These are phyloP conservation scores for Phalanger gymnotis DNA, from an alignment of 2,797 vertebrate genomes.

Conservation along the genomic window DNA sequence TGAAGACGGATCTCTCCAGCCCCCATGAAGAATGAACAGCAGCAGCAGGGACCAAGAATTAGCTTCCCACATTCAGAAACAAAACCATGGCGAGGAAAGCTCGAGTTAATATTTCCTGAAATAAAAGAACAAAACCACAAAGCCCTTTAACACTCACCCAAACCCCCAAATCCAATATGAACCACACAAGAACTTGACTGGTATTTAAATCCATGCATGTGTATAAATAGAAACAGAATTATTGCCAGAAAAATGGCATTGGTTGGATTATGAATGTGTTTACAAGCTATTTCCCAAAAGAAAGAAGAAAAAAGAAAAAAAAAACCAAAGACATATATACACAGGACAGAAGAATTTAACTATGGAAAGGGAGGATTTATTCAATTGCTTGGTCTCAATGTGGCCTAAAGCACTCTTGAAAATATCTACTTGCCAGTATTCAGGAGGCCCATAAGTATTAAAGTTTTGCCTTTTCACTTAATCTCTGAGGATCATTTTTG, in stretches of 20 bases:
- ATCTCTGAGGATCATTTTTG: background rate
- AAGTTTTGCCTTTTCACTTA: background rate
- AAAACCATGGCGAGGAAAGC: slow-evolving; percentile 54
- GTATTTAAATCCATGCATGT: slow-evolving; percentile 34
- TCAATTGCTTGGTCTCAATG: background rate
- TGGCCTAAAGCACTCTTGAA: background rate
- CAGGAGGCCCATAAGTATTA: background rate
- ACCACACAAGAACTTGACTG: slow-evolving; percentile 59
- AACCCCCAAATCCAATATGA: slow-evolving; percentile 50
- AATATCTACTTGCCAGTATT: slow-evolving; percentile 4
- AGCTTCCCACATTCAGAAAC: slow-evolving; percentile 28
- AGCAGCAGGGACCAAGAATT: slow-evolving; percentile 9
- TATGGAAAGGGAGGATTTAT: background rate
- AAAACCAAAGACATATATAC: background rate
- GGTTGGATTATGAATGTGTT: slow-evolving; percentile 14
- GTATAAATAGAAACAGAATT: slow-evolving; percentile 69
- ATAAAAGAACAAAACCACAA: slow-evolving; percentile 74
- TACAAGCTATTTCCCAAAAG: slow-evolving; percentile 40
- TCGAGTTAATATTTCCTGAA: slow-evolving; percentile 71
- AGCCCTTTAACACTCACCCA: slow-evolving; percentile 56
- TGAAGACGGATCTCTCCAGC: slow-evolving; percentile 5
- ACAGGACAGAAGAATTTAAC: slow-evolving; percentile 20
- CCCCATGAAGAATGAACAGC: slow-evolving; percentile 44
- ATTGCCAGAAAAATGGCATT: slow-evolving; percentile 61
- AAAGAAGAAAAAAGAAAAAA: background rate